phyloP scores from a whole-genome alignment of 1,140 invertebrate genomes.

The Drosophila serrata region DNA sequence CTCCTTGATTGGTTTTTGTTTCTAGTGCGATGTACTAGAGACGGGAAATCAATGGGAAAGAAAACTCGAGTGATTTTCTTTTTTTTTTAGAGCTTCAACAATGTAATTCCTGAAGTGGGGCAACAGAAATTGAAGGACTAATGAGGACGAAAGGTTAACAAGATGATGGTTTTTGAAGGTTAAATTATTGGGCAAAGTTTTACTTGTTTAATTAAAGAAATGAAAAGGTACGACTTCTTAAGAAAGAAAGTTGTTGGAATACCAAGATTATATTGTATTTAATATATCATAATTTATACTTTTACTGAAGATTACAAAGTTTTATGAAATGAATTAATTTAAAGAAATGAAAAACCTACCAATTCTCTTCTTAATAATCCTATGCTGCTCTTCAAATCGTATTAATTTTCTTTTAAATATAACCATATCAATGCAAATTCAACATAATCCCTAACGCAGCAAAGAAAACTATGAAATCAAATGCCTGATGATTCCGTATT shows the following conservation, averaged over 20 bases:
- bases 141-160: conserved; percentile 13
- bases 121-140: conserved; percentile 25
- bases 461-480: conserved; percentile 13
- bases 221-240: background rate
- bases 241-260: too few species aligned
- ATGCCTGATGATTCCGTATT: background rate
- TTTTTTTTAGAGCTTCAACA: conserved; percentile 22
- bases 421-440: conserved; percentile 5
- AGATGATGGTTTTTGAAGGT: conserved; percentile 4
- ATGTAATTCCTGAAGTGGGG: conserved; percentile 33
- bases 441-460: background rate
- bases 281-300: too few species aligned
- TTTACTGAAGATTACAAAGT: too few species aligned
- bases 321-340: too few species aligned
- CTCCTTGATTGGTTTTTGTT: conserved; percentile 56
- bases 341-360: too few species aligned
- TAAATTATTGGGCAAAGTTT: background rate
- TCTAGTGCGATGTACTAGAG: conserved; percentile 33
- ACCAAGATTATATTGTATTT: too few species aligned
- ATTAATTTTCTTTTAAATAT: background rate
- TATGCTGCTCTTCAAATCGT: background rate
- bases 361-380: too few species aligned
- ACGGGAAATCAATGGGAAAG: conserved; percentile 56
- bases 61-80: conserved; percentile 17
- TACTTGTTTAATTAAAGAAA: background rate